phyloP scores from a whole-genome alignment of 2,113 vertebrate species.

The Labeo rohita region DNA sequence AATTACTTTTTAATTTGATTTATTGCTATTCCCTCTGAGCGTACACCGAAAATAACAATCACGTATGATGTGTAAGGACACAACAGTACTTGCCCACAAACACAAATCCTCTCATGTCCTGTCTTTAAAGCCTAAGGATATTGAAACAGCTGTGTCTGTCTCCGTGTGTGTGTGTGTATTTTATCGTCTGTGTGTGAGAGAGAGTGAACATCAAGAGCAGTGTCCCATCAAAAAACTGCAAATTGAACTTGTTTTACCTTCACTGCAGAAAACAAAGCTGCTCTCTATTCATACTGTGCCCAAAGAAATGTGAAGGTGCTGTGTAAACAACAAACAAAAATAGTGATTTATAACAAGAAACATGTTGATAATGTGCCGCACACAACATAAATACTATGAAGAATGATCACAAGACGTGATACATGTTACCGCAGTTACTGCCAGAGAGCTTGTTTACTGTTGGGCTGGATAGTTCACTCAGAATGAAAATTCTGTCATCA shows the following conservation, averaged over 20 bases:
- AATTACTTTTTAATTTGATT: constrained; percentile 78
- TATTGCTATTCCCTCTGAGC: constrained; percentile 70
- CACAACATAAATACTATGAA: not conserved
- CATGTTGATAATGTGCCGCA: not conserved
- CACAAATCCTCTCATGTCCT: constrained; percentile 41
- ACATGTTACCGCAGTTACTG: not conserved
- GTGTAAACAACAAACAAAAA: constrained; percentile 1
- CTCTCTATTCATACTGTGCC: constrained; percentile 1
- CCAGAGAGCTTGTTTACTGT: not conserved
- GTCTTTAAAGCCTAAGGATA: constrained; percentile 37
- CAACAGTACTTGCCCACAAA: constrained; percentile 8
- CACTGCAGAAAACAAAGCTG: constrained; percentile 1
- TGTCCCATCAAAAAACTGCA: constrained; percentile 14
- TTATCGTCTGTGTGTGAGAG: not conserved
- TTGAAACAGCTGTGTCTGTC: constrained; percentile 8
- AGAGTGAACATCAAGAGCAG: constrained; percentile 22
- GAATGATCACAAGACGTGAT: constrained; percentile 10
- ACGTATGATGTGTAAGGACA: constrained; percentile 23
- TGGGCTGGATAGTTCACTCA: not conserved
- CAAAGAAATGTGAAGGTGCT: constrained; percentile 1
- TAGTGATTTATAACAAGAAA: not conserved
- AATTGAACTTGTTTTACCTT: constrained; percentile 19
- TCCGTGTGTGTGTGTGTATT: not conserved
- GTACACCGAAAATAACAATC: constrained; percentile 64
- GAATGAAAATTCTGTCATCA: not conserved